Conservation (phyloP, 2,888 invertebrate species). For the Uropetala carovei region DNA sequence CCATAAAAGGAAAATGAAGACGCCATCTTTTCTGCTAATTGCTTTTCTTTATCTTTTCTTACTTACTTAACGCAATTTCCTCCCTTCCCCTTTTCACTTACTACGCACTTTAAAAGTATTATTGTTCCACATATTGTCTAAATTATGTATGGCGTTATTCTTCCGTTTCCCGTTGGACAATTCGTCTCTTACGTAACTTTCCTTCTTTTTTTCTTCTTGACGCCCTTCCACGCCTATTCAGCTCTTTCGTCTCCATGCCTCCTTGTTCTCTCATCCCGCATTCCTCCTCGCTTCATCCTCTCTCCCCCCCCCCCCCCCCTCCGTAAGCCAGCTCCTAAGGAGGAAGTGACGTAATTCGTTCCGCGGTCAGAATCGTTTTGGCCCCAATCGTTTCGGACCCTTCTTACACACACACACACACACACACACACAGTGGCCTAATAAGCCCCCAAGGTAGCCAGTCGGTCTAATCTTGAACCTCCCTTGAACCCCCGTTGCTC, state of each 20-base stretch:
- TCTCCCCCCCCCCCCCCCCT: no score
- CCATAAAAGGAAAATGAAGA: no score
- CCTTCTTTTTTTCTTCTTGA: neutral
- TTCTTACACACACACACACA: neutral
- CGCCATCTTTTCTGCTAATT: no score
- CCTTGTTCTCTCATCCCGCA: neutral
- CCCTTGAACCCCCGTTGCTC: neutral
- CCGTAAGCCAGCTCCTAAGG: neutral
- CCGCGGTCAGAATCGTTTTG: neutral
- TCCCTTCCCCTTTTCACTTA: no score
- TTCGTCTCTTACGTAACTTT: neutral
- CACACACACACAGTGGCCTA: neutral
- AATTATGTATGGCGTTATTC: no score
- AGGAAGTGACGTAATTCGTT: constrained; percentile 51
- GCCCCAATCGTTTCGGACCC: constrained; percentile 2
- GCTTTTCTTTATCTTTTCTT: no score
- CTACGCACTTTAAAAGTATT: no score
- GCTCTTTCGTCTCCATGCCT: neutral
- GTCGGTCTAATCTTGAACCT: neutral
- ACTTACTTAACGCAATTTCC: no score
- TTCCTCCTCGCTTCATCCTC: neutral
- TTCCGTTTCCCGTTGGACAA: no score
- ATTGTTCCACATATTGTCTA: no score
- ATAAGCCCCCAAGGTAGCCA: constrained; percentile 30
- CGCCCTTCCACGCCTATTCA: neutral